Conservation (phyloP, 2,888 invertebrate species). For the Rotaria sp. region DNA sequence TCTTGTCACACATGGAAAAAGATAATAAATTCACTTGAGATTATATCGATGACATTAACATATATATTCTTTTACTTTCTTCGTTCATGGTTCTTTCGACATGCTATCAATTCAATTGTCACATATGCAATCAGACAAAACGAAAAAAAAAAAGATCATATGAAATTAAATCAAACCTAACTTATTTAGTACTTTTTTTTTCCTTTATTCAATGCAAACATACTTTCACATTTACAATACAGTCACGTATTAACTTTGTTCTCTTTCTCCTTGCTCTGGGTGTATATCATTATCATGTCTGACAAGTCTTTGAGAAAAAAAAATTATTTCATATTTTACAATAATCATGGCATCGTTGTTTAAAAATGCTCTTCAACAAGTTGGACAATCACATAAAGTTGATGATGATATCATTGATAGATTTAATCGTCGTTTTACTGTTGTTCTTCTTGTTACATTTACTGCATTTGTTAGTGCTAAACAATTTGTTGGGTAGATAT, state of each 20-base stretch:
- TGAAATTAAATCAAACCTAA: background rate
- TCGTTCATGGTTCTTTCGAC: background rate
- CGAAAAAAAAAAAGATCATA: background rate
- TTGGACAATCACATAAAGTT: background rate
- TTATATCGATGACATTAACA: background rate
- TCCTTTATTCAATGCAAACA: background rate
- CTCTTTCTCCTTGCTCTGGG: background rate
- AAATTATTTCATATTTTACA: background rate
- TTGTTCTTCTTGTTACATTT: background rate
- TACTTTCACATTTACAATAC: background rate
- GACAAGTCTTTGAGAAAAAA: background rate
- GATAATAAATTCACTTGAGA: background rate
- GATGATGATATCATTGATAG: constrained; percentile 5
- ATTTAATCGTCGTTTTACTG: constrained; percentile 7
- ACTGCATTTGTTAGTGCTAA: background rate
- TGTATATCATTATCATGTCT: background rate
- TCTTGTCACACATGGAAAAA: background rate
- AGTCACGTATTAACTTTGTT: background rate
- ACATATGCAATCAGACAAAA: background rate
- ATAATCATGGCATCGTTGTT: background rate
- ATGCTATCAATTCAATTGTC: background rate
- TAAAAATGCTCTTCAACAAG: background rate
- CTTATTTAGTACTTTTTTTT: background rate
- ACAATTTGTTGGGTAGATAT: background rate
- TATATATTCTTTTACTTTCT: background rate